Conservation (phyloP, 1,140 invertebrate genomes). For the Sitophilus oryzae region DNA sequence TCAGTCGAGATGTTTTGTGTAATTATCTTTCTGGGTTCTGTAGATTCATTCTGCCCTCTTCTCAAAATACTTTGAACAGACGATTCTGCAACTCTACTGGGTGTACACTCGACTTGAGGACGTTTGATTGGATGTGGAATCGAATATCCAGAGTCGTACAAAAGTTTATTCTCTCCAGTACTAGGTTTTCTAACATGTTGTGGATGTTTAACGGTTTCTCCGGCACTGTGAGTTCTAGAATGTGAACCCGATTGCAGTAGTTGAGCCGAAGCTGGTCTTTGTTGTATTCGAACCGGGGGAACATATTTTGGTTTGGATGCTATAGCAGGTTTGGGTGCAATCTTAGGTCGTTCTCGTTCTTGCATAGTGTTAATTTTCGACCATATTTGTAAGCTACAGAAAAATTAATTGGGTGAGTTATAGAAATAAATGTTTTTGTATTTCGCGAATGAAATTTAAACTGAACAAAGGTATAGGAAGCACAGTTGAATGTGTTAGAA, state of each 20-base stretch:
- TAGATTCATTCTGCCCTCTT: neutral
- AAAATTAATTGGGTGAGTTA: too few relatives aligned
- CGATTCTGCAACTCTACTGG: neutral
- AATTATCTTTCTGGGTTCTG: neutral
- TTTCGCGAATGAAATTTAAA: too few relatives aligned
- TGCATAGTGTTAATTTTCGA: conserved; percentile 26
- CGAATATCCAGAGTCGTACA: neutral
- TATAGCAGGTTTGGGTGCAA: conserved; percentile 41
- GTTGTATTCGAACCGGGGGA: conserved; percentile 38
- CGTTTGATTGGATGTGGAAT: neutral
- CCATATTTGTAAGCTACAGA: too few relatives aligned
- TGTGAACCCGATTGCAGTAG: neutral
- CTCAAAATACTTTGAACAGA: neutral
- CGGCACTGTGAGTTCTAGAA: conserved; percentile 1
- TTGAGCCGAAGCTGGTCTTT: neutral
- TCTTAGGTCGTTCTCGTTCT: conserved; percentile 38
- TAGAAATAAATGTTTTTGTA: neutral
- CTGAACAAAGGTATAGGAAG: too few relatives aligned
- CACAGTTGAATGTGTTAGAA: too few relatives aligned
- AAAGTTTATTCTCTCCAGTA: neutral
- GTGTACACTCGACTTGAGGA: neutral
- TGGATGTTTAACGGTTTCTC: conserved; percentile 4
- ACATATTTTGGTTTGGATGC: conserved; percentile 41
- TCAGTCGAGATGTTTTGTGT: neutral
- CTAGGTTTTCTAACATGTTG: conserved; percentile 2